Percentiles rank a stretch among this genome's conserved stretches.
phyloP scores from a whole-genome alignment of 2,113 vertebrate species.

The Tenebrosternarchus preto region DNA sequence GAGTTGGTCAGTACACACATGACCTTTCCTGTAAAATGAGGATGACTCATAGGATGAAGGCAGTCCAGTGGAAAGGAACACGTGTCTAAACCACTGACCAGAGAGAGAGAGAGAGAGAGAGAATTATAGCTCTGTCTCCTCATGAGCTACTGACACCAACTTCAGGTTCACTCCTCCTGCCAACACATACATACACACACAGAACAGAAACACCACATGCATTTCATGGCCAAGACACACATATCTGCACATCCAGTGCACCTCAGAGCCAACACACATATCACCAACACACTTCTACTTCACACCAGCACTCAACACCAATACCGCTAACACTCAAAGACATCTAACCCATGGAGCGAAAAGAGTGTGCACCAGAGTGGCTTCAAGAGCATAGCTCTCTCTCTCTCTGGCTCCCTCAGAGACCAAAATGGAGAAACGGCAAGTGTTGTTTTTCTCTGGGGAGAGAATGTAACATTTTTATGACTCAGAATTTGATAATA shows the following conservation, averaged over 20 bases:
- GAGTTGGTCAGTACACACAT: constrained; percentile 33
- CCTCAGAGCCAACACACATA: constrained; percentile 49
- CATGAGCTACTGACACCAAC: constrained; percentile 60
- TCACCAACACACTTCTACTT: constrained; percentile 51
- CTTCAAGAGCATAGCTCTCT: constrained; percentile 10
- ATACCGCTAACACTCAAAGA: constrained; percentile 47
- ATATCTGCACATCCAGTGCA: constrained; percentile 49
- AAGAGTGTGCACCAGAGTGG: constrained; percentile 28
- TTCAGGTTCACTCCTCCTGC: constrained; percentile 28
- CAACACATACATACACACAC: constrained; percentile 48
- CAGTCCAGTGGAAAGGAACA: constrained; percentile 51
- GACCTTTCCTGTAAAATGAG: constrained; percentile 55
- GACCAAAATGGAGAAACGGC: neutral
- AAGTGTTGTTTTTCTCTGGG: constrained; percentile 1
- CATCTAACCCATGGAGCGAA: constrained; percentile 46
- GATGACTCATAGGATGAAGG: constrained; percentile 54
- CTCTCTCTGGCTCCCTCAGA: neutral
- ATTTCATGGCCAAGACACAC: constrained; percentile 53
- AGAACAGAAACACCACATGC: constrained; percentile 35
- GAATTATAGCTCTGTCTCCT: constrained; percentile 62
- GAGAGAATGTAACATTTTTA: constrained; percentile 19
- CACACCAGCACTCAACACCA: constrained; percentile 53
- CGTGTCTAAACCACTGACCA: constrained; percentile 51
- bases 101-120: constrained; percentile 38
- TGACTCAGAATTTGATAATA: neutral